Evolutionary conservation across 1,140 invertebrate genomes (phyloP).

Genomic region (Zophobas atratus): DNA sequence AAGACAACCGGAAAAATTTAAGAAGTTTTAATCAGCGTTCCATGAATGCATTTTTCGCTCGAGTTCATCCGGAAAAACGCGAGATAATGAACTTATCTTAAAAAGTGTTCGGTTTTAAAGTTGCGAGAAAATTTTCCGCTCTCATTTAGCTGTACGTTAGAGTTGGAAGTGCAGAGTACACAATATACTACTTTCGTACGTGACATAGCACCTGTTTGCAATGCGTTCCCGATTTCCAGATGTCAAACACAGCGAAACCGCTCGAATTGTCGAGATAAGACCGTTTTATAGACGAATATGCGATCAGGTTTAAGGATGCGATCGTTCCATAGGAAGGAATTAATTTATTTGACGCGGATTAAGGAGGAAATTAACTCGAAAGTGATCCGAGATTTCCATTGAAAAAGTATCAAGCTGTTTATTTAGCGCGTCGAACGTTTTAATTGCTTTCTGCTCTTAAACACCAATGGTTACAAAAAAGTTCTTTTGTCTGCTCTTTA

Average conservation of each 20-base stretch:
- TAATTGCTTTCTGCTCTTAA: conserved; percentile 6
- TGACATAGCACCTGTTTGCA: conserved; percentile 32
- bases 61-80: not conserved
- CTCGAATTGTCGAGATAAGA: conserved; percentile 8
- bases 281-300: conserved; percentile 32
- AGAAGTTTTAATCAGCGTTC: not conserved
- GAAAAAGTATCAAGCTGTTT: conserved; percentile 29
- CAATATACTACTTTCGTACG: conserved; percentile 31
- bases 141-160: conserved; percentile 8
- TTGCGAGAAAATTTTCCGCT: conserved; percentile 27
- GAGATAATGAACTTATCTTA: conserved; percentile 9
- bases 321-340: conserved; percentile 32
- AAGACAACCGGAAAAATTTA: not conserved
- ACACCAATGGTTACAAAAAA: not conserved
- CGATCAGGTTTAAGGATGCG: conserved; percentile 26
- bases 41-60: conserved; percentile 10
- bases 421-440: not conserved
- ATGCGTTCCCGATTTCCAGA: conserved; percentile 5
- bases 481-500: not conserved
- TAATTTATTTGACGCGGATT: conserved; percentile 39
- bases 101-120: not conserved
- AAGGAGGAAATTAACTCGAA: conserved; percentile 28
- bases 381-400: conserved; percentile 12
- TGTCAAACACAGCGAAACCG: conserved; percentile 32
- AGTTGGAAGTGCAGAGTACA: conserved; percentile 33